phyloP scores from a whole-genome alignment of 2,113 vertebrate species.

The Pyrgilauda ruficollis region DNA sequence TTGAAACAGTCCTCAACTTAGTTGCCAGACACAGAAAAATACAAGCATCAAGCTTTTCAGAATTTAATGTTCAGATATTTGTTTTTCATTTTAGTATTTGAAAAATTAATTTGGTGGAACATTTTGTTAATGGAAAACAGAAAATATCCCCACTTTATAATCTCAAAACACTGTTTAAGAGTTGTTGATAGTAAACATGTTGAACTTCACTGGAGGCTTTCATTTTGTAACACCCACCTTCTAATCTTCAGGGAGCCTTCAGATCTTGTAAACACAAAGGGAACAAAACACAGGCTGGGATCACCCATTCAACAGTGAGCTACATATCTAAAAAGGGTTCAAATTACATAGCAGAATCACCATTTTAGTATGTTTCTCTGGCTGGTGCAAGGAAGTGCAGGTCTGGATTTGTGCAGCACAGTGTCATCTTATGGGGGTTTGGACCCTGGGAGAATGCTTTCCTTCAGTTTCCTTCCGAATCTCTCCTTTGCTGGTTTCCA shows the following conservation, averaged over 20 bases:
- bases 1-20: conserved; percentile 42
- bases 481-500: not conserved
- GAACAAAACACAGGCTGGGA: not conserved
- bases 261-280: not conserved
- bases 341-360: not conserved
- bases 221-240: not conserved
- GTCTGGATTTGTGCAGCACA: not conserved
- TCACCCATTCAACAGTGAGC: not conserved
- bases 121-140: not conserved
- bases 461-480: not conserved
- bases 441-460: not conserved
- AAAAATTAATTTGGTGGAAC: not conserved
- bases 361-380: not conserved
- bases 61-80: not conserved
- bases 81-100: not conserved
- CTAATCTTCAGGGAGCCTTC: not conserved
- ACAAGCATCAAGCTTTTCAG: not conserved
- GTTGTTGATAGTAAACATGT: not conserved
- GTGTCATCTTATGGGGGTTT: accelerated
- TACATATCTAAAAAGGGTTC: not conserved
- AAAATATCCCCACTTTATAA: not conserved
- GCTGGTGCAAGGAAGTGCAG: not conserved
- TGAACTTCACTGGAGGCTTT: not conserved
- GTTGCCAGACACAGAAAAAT: conserved; percentile 3
- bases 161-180: not conserved